Percentiles rank a stretch among this genome's conserved stretches.
These are phyloP conservation scores for Oryzias javanicus DNA, from an alignment of 2,113 vertebrate genomes.

Conservation along the genomic window DNA sequence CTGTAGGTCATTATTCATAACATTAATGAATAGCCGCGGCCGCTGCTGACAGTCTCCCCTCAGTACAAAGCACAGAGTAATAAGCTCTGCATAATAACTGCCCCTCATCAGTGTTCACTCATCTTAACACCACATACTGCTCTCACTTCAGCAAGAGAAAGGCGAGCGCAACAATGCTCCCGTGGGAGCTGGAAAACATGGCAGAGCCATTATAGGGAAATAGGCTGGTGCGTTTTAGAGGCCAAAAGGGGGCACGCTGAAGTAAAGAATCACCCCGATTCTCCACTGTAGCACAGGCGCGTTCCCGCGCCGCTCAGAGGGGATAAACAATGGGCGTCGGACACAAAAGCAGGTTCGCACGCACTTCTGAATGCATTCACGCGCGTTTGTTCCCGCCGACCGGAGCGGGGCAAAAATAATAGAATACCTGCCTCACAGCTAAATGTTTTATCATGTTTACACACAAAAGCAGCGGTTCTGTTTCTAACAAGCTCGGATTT, in stretches of 20 bases:
- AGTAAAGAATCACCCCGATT: constrained; percentile 70
- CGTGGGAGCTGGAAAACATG: constrained; percentile 52
- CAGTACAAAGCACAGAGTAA: constrained; percentile 52
- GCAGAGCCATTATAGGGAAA: constrained; percentile 70
- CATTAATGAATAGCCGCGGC: constrained; percentile 65
- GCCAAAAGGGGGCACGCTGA: constrained; percentile 70
- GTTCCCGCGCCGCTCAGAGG: constrained; percentile 5
- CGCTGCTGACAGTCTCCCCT: constrained; percentile 42
- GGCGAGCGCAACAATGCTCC: constrained; percentile 40
- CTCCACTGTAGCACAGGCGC: constrained; percentile 44
- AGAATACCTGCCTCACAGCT: constrained; percentile 23
- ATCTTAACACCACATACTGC: constrained; percentile 31
- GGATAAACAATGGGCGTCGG: constrained; percentile 18
- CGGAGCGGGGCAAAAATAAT: constrained; percentile 16
- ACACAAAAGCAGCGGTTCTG: too few relatives aligned
- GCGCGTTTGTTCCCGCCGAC: not conserved
- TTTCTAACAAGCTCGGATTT: too few relatives aligned
- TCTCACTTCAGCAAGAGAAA: constrained; percentile 22
- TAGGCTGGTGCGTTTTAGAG: constrained; percentile 57
- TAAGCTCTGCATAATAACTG: constrained; percentile 67
- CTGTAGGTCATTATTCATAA: constrained; percentile 59
- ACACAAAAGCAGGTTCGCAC: constrained; percentile 6
- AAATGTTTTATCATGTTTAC: too few relatives aligned
- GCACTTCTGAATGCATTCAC: constrained; percentile 1
- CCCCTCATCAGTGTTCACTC: constrained; percentile 64